Evolutionary conservation across 1,140 invertebrate species (phyloP), one percentile per base, ranked within the genome.

Genomic region (Drosophila pallidifrons): DNA sequence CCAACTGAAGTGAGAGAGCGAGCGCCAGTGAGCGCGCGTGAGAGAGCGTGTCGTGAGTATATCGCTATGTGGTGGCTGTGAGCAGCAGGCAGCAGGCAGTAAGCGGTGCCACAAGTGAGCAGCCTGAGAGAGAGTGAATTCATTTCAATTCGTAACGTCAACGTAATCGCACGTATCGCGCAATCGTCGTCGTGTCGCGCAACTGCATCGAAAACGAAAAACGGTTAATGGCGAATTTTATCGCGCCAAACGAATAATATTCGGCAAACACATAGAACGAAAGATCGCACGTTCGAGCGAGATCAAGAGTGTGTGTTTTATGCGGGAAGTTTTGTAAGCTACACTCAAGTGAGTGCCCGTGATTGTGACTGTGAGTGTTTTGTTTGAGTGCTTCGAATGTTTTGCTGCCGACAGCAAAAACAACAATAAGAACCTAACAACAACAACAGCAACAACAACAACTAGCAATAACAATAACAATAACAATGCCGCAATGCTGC

Each of bases 161-260:
- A 83, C 25, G 72, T 51, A 41, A 49, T 38, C 81, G 73, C 51
- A 83, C 81, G 79, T 64, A 57, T 52, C 38, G 77, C 59, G 74
- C 52, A 58, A 35, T 65, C 52, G 78, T 66, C 52, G 78, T 66
- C 66, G 66, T 32, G 41, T 11, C 35, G 74, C 72, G 66, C 41
- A 35, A n/a, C 35, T 67, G 16, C 38, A 49, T 32, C 60, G 46
- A 52, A 51, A 58, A 47, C 43, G 43, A 60, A 60, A 25, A 45
- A 64, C 38, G 52, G 7, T 38, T 10, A 66, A 57, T 25, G 20
- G 20, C 64, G 54, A 55, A 60, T 46, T 66, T 16, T 52, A 47
- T 45, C 81, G 71, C 65, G 28, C 32, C 41, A 73, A 72, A 79
- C 60, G 47, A 54, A 64, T 41, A 57, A 32, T 25, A 25, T 67